Evolutionary conservation across 2,888 invertebrate species (phyloP).

Genomic region (Nephrocerus scutellatus): DNA sequence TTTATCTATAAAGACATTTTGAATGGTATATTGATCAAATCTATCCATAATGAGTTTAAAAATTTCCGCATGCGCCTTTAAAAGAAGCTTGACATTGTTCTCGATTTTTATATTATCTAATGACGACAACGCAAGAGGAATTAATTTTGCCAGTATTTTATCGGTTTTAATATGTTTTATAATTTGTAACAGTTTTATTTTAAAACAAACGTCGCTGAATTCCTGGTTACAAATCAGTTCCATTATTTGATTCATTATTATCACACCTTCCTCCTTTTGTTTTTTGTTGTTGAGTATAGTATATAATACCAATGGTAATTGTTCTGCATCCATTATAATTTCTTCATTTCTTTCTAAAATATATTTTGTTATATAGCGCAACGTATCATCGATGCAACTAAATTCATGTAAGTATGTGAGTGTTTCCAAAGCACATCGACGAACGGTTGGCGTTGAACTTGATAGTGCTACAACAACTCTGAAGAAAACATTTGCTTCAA

Average conservation of each 20-base stretch:
- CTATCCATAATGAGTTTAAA: constrained; percentile 53
- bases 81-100: constrained; percentile 34
- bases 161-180: constrained; percentile 36
- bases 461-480: constrained; percentile 51
- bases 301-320: constrained; percentile 57
- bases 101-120: constrained; percentile 20
- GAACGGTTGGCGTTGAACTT: constrained; percentile 51
- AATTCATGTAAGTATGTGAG: constrained; percentile 37
- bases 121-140: constrained; percentile 28
- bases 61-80: constrained; percentile 51
- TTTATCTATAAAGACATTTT: constrained; percentile 42
- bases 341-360: constrained; percentile 51
- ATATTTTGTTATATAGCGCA: constrained; percentile 40
- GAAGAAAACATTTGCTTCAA: constrained; percentile 28
- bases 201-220: constrained; percentile 6
- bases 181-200: constrained; percentile 25
- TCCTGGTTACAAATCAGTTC: constrained; percentile 24
- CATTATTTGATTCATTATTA: constrained; percentile 25
- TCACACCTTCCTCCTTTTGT: constrained; percentile 40
- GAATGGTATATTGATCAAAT: constrained; percentile 51
- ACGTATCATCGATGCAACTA: constrained; percentile 28
- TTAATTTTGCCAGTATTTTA: constrained; percentile 24
- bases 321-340: constrained; percentile 59
- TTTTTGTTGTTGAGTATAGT: constrained; percentile 48
- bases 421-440: constrained; percentile 53